Conservation (phyloP, 2,888 invertebrate species). For the Diaprepes abbreviatus region DNA sequence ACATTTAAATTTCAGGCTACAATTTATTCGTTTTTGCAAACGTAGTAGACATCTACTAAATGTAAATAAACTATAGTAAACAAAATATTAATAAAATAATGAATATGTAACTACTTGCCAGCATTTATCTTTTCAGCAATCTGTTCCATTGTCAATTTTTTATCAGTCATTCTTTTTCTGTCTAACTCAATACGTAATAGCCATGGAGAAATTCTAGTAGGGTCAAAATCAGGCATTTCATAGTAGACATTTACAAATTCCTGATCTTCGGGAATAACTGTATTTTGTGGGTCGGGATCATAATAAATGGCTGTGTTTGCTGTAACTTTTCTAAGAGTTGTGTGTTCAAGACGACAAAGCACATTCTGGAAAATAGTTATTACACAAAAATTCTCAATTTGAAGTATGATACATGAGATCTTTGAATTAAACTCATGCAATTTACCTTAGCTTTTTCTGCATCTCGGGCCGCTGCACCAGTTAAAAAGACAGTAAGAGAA, state of each 20-base stretch:
- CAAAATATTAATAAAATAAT: no score
- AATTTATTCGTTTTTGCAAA: no score
- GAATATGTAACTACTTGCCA: slow-evolving; percentile 72
- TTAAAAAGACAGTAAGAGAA: slow-evolving; percentile 96
- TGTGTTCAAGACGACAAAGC: slow-evolving; percentile 96
- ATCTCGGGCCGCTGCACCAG: slow-evolving; percentile 97
- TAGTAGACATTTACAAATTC: slow-evolving; percentile 99
- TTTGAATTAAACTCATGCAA: no score
- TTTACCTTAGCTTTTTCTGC: slow-evolving; percentile 94
- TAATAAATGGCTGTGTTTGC: slow-evolving; percentile 99
- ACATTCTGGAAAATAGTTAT: slow-evolving; percentile 76
- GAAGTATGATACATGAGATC: no score
- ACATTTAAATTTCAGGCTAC: no score
- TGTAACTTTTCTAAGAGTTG: slow-evolving; percentile 95
- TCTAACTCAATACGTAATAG: slow-evolving; percentile 97
- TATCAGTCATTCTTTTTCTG: slow-evolving; percentile 94
- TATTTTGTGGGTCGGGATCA: slow-evolving; percentile 98
- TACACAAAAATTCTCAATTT: background rate
- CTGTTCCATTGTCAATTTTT: slow-evolving; percentile 99
- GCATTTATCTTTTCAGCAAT: slow-evolving; percentile 99
- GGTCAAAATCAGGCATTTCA: slow-evolving; percentile 99
- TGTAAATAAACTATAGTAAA: no score
- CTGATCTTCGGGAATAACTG: slow-evolving; percentile 98
- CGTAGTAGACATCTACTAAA: no score
- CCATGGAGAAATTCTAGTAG: slow-evolving; percentile 98